These are phyloP conservation scores for Odontomachus brunneus DNA, from an alignment of 1,140 invertebrate species.

Conservation along the genomic window DNA sequence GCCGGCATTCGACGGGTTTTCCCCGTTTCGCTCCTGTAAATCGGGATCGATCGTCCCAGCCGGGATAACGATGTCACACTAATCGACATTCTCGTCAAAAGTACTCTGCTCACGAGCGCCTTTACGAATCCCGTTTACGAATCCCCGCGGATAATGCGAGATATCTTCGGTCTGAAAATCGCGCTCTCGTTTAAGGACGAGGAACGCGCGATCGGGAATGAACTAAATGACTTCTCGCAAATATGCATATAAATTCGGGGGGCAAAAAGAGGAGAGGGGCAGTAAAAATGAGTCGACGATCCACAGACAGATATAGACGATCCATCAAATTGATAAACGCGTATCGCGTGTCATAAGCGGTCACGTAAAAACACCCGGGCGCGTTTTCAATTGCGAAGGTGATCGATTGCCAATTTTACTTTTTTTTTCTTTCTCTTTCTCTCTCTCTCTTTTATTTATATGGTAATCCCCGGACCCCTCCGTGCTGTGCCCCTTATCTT, in stretches of 20 bases:
- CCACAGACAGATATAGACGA: neutral
- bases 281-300: conserved; percentile 10
- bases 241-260: conserved; percentile 1
- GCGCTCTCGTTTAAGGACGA: conserved; percentile 4
- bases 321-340: conserved; percentile 23
- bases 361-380: neutral
- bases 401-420: neutral
- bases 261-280: no score
- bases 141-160: conserved; percentile 9
- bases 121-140: neutral
- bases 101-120: conserved; percentile 12
- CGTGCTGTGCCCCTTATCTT: no score
- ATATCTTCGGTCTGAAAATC: conserved; percentile 25
- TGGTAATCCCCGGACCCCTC: no score
- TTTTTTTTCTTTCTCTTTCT: neutral
- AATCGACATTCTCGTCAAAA: conserved; percentile 47
- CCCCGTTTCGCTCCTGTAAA: conserved; percentile 47
- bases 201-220: no score
- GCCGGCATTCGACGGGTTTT: conserved; percentile 50
- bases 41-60: conserved; percentile 39
- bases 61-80: conserved; percentile 15
- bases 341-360: neutral
- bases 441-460: no score
- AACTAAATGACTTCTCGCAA: no score
- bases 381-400: conserved; percentile 1